phyloP scores from a whole-genome alignment of 35 echinoderm and acorn worm species.

The Eucidaris tribuloides region DNA sequence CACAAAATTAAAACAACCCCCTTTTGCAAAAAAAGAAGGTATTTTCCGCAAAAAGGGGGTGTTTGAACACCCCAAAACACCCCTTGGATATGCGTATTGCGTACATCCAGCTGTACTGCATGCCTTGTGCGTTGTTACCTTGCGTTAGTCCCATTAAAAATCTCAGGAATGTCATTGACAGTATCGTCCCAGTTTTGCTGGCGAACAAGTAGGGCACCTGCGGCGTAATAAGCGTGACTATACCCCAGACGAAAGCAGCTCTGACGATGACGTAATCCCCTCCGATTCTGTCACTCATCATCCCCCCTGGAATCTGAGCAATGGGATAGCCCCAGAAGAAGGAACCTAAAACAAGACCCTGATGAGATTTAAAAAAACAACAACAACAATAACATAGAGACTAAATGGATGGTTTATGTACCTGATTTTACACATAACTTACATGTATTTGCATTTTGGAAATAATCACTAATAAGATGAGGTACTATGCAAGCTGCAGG shows the following conservation, averaged over 20 bases:
- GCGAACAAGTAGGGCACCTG: constrained; percentile 73
- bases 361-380: neutral
- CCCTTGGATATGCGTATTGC: too few species aligned
- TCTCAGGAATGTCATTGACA: constrained; percentile 80
- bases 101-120: neutral
- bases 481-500: too few species aligned
- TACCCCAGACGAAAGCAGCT: constrained; percentile 59
- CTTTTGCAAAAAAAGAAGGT: too few species aligned
- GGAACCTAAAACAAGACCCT: constrained; percentile 90
- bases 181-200: constrained; percentile 60
- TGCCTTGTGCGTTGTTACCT: constrained; percentile 28
- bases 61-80: too few species aligned
- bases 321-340: constrained; percentile 98
- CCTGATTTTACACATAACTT: neutral
- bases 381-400: too few species aligned
- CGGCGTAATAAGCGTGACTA: constrained; percentile 81
- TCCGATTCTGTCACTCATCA: constrained; percentile 83
- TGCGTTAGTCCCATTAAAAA: constrained; percentile 84
- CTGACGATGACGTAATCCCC: constrained; percentile 74
- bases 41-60: too few species aligned
- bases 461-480: too few species aligned
- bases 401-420: too few species aligned
- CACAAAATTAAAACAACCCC: too few species aligned
- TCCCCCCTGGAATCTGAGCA: constrained; percentile 80
- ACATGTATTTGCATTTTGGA: too few species aligned